Base-by-base conservation (phyloP, 2,113 vertebrate species). In the Carettochelys insculpta region DNA sequence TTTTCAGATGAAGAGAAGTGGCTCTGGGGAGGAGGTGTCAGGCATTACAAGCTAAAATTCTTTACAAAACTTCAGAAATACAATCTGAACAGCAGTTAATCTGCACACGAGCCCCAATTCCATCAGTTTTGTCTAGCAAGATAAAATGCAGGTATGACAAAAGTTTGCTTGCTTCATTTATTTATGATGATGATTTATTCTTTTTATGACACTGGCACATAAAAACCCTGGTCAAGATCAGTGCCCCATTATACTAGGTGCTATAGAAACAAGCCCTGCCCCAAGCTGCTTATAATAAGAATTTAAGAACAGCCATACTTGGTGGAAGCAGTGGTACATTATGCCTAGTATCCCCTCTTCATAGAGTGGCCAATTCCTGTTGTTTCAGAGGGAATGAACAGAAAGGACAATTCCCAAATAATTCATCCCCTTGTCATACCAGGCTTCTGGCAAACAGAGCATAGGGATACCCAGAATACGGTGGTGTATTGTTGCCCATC, bases 1-100 rank as follows among this genome's bases (percentile, higher is more conserved):
- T 14, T 1, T n/a, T 56, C 50, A 7, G 3, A 80, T 1, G 11
- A 82, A n/a, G 38, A 85, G 47, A 50, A 9, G 5, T 8, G 85
- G 43, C 24, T 53, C 81, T 0, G 0, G 76, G 48, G 52, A 13
- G 56, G 8, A 47, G 13, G 2, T 1, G 5, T 48, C 31, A 85
- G 85, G 82, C 65, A 8, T 2, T 56, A 61, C 73, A 58, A 8
- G 13, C 61, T 52, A 71, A 51, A 52, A 34, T 8, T 13, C 50
- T 43, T 11, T 88, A 48, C 17, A n/a, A 75, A 53, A 71, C 58
- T 1, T 41, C 61, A 73, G 56, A 78, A 79, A 16, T 29, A 3
- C 9, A 82, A 6, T 31, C 78, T 56, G 34, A 11, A 76, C 94
- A 82, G 6, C 31, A 38, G 43, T 54, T 90, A 34, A 56, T 0